Evolutionary conservation across 2,888 invertebrate species (phyloP).

Genomic region (Pammene fasciana): DNA sequence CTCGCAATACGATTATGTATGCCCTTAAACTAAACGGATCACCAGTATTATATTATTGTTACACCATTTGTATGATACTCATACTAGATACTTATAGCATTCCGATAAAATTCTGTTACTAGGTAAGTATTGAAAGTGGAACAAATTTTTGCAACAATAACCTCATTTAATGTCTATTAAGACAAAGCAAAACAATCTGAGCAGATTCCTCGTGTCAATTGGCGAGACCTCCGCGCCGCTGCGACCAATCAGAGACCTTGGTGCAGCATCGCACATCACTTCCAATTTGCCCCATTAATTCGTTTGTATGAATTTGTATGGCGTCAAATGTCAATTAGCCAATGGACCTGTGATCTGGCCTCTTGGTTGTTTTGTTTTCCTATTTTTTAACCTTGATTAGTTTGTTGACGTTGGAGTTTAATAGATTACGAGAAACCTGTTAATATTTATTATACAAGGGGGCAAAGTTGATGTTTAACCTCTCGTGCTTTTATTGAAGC

Average conservation of each 20-base stretch:
- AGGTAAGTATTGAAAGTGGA: not conserved
- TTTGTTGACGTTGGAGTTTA: conserved; percentile 23
- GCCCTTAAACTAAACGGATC: too few species aligned
- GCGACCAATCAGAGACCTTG: conserved; percentile 45
- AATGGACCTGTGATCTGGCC: conserved; percentile 40
- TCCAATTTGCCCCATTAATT: conserved; percentile 50
- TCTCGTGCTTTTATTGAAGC: too few species aligned
- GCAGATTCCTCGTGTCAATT: conserved; percentile 29
- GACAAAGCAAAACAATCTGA: conserved; percentile 13
- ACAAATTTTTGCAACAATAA: conserved; percentile 2
- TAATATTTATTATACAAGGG: too few species aligned
- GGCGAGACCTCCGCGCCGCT: conserved; percentile 41
- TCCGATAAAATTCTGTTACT: too few species aligned
- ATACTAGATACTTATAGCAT: too few species aligned
- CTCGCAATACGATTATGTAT: too few species aligned
- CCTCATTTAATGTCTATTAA: not conserved
- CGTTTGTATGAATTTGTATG: conserved; percentile 48
- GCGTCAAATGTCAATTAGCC: conserved; percentile 48
- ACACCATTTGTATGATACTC: too few species aligned
- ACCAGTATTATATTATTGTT: too few species aligned
- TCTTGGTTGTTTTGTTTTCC: conserved; percentile 28
- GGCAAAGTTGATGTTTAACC: too few species aligned
- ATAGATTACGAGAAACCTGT: too few species aligned
- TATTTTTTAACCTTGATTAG: conserved; percentile 33
- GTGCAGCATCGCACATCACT: conserved; percentile 44